phyloP scores from a whole-genome alignment of 2,113 vertebrate genomes.

The Salvelinus fontinalis region DNA sequence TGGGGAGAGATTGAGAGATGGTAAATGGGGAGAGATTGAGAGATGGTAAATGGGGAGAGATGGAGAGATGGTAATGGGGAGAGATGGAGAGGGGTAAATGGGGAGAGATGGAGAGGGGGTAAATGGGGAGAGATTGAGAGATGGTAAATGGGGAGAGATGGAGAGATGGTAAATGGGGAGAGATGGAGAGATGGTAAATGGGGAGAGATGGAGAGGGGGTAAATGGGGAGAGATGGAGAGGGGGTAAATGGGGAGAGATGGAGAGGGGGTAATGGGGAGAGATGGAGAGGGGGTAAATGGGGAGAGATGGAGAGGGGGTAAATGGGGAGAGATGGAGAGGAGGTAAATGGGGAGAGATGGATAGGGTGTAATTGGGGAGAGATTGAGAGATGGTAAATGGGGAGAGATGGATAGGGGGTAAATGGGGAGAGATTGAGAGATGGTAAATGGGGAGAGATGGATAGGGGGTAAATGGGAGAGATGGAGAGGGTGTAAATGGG shows the following conservation, averaged over 20 bases:
- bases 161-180: constrained; percentile 13
- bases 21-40: too few relatives aligned
- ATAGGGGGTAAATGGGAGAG: too few relatives aligned
- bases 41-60: constrained; percentile 17
- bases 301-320: constrained; percentile 29
- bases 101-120: constrained; percentile 29
- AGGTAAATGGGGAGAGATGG: constrained; percentile 5
- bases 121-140: constrained; percentile 24
- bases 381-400: constrained; percentile 23
- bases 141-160: constrained; percentile 9
- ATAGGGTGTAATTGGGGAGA: constrained; percentile 9
- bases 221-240: too few relatives aligned
- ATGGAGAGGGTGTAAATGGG: constrained; percentile 20
- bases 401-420: constrained; percentile 5
- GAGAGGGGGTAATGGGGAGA: constrained; percentile 17
- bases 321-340: constrained; percentile 25
- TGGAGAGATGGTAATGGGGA: constrained; percentile 18
- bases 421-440: constrained; percentile 24
- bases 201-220: constrained; percentile 4
- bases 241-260: constrained; percentile 19
- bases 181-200: constrained; percentile 28
- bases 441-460: constrained; percentile 6
- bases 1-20: constrained; percentile 13
- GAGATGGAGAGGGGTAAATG: constrained; percentile 2
- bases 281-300: constrained; percentile 5